Percentiles rank a stretch among this genome's conserved stretches.
Conservation (phyloP, 1,140 invertebrate genomes). For the Thrips palmi region DNA sequence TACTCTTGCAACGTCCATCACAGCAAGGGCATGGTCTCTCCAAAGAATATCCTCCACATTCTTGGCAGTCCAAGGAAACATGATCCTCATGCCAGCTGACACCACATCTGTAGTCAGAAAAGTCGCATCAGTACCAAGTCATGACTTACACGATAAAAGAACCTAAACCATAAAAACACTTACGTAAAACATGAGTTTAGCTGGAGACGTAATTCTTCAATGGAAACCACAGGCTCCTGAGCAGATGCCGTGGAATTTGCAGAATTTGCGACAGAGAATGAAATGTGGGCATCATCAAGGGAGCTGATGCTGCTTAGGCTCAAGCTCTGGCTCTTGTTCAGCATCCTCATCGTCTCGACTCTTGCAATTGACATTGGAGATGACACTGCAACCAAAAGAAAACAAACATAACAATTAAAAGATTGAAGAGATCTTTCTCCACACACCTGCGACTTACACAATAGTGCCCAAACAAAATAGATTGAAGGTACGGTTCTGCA, state of each 20-base stretch:
- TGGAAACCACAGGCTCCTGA: conserved; percentile 35
- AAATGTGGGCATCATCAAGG: conserved; percentile 11
- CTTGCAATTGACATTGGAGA: too few species aligned
- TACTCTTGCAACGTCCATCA: conserved; percentile 48
- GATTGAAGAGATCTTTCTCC: too few species aligned
- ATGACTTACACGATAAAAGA: not conserved
- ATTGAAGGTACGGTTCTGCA: too few species aligned
- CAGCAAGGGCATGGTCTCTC: conserved; percentile 57
- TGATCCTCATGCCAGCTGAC: conserved; percentile 66
- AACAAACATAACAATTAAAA: too few species aligned
- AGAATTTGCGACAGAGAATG: not conserved
- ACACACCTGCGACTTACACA: too few species aligned
- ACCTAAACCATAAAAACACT: conserved; percentile 19
- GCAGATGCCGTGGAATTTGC: conserved; percentile 9
- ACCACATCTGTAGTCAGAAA: conserved; percentile 38
- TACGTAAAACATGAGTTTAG: conserved; percentile 53
- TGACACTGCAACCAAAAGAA: too few species aligned
- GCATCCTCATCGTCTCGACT: too few species aligned
- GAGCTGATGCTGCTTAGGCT: conserved; percentile 9
- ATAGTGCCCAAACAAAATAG: too few species aligned
- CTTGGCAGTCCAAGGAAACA: conserved; percentile 57
- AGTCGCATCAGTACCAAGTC: not conserved
- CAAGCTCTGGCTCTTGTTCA: conserved; percentile 13
- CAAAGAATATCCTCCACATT: conserved; percentile 66
- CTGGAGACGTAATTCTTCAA: conserved; percentile 50